phyloP scores from a whole-genome alignment of 2,888 invertebrate species.

The Anthophora plumipes region DNA sequence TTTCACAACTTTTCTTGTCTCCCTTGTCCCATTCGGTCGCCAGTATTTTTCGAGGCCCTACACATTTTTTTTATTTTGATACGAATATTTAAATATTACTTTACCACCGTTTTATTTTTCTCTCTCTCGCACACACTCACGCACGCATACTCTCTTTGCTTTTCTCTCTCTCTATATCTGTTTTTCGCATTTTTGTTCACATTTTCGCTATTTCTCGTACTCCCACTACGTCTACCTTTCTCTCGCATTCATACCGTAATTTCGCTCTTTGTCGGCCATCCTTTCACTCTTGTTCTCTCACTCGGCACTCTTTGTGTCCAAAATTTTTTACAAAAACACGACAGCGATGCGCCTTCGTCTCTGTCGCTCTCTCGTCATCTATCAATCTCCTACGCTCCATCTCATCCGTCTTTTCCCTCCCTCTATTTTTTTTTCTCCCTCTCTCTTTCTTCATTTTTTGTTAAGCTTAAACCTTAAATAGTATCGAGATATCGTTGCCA shows the following conservation, averaged over 20 bases:
- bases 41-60: conserved; percentile 83
- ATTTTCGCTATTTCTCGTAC: background rate
- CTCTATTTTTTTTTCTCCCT: conserved; percentile 70
- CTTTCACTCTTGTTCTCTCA: conserved; percentile 14
- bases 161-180: conserved; percentile 19
- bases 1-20: conserved; percentile 61
- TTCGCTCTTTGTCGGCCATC: conserved; percentile 25
- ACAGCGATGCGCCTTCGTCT: conserved; percentile 79
- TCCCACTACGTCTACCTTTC: conserved; percentile 11
- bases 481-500: conserved; percentile 84
- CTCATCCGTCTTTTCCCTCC: conserved; percentile 59
- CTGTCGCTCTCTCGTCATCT: conserved; percentile 76
- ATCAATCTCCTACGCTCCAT: conserved; percentile 62
- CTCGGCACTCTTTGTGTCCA: conserved; percentile 69
- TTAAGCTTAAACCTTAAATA: conserved; percentile 83
- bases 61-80: conserved; percentile 82
- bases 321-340: conserved; percentile 79
- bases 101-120: conserved; percentile 72
- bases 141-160: conserved; percentile 21
- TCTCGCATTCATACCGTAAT: conserved; percentile 24
- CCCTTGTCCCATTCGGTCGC: conserved; percentile 78
- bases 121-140: conserved; percentile 45
- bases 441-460: conserved; percentile 70
- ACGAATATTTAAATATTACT: conserved; percentile 84
- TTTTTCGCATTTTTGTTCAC: conserved; percentile 19